phyloP scores from a whole-genome alignment of 2,888 invertebrate species.

The Priocnemis perturbator region DNA sequence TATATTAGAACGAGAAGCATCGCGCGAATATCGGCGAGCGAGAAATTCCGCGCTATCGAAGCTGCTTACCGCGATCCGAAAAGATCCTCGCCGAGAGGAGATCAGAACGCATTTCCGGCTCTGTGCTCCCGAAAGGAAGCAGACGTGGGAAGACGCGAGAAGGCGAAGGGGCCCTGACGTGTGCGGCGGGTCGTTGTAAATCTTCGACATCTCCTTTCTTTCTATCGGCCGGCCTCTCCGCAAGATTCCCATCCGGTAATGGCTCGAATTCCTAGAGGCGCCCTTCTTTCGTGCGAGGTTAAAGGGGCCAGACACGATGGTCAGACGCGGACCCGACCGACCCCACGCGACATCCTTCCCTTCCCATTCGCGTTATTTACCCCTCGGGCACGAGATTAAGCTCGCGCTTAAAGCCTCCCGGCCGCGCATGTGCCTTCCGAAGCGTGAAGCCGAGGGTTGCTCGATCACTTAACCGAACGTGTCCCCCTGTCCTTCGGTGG shows the following conservation, averaged over 20 bases:
- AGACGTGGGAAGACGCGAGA: too few relatives aligned
- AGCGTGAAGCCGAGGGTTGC: constrained; percentile 44
- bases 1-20: too few relatives aligned
- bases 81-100: too few relatives aligned
- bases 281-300: background rate
- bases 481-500: constrained; percentile 4
- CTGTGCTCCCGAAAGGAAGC: too few relatives aligned
- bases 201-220: too few relatives aligned
- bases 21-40: too few relatives aligned
- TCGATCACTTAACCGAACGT: constrained; percentile 41
- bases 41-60: too few relatives aligned
- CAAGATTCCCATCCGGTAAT: constrained; percentile 8
- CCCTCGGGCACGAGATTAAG: constrained; percentile 42
- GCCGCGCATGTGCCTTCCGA: constrained; percentile 37
- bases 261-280: constrained; percentile 1
- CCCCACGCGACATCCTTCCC: too few relatives aligned
- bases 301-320: background rate
- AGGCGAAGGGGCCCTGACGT: too few relatives aligned
- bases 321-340: background rate
- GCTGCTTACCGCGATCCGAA: too few relatives aligned
- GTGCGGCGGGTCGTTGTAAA: too few relatives aligned
- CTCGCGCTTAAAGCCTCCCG: constrained; percentile 26
- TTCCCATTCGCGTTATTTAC: constrained; percentile 37
- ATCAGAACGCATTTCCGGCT: too few relatives aligned
- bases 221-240: background rate